Evolutionary conservation across 2,888 invertebrate species (phyloP), one percentile per base, ranked within the genome.

Genomic region (Plemyria rubiginata): DNA sequence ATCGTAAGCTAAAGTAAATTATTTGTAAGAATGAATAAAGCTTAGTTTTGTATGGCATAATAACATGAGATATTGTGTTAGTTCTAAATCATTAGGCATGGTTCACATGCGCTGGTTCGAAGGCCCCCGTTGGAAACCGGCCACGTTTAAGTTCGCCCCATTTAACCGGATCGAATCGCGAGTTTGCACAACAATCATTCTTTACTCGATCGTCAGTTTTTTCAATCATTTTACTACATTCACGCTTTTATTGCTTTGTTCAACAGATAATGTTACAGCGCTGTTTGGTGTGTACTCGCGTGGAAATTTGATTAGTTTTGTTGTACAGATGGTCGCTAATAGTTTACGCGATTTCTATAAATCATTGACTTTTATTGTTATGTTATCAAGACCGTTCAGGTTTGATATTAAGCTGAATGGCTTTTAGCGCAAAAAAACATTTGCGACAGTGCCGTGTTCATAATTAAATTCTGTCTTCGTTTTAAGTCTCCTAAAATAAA

Each of bases 111-210:
- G 81, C 86, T 50, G 43, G 49, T 43, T 51, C 81, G 63, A 62
- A 63, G 38, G 62, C 57, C 50, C 65, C 50, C 81, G 81, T 75
- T 80, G 70, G 55, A 46, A 15, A 52, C 8, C 56, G 79, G 77
- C 73, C 71, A 75, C 85, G 83, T 87, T 89, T 87, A 88, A 80
- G 86, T 81, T 78, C 87, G 91, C 83, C 86, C 92, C 92, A 92
- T 92, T 80, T 90, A 90, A 85, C 84, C 90, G 86, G 79, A 82
- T 85, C 90, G 83, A 88, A 92, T 90, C 83, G 82, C 74, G 79
- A 91, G 91, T 91, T 91, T 91, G 88, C 90, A 87, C 91, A 91
- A 91, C 91, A 90, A 86, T 87, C 81, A 85, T 82, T 85, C 86
- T 92, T 92, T 92, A 91, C 92, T 88, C 82, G 82, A 87, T 84